Conservation (phyloP, 2,113 vertebrate species). For the Pelodiscus sinensis region DNA sequence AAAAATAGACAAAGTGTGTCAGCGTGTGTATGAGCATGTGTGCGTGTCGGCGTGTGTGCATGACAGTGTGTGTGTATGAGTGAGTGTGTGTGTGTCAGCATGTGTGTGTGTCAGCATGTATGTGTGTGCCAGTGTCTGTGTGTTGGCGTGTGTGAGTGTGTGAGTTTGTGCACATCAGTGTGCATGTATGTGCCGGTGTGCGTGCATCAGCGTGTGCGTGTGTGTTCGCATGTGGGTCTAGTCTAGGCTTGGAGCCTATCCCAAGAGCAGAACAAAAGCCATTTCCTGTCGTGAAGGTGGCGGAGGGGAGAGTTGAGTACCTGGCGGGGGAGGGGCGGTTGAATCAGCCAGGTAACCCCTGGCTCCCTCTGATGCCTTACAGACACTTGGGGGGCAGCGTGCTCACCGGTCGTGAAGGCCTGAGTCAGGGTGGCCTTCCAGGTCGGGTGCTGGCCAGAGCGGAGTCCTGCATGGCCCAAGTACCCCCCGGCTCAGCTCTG, state of each 20-base stretch:
- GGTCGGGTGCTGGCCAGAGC: too few species aligned
- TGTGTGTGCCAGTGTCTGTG: too few species aligned
- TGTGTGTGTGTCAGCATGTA: too few species aligned
- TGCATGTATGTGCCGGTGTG: accelerated
- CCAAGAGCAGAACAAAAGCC: neutral
- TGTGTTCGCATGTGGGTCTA: too few species aligned
- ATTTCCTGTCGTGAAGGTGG: accelerated
- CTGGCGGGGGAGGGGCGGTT: neutral
- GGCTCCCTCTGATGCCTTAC: neutral
- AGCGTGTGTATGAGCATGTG: too few species aligned
- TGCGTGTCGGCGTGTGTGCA: too few species aligned
- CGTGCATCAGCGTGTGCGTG: too few species aligned
- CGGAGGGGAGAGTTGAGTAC: neutral
- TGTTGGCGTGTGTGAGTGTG: accelerated
- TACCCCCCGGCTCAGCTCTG: too few species aligned
- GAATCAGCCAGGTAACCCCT: neutral
- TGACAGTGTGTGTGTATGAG: too few species aligned
- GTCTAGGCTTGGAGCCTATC: neutral
- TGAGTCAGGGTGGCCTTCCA: neutral
- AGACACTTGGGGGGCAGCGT: neutral
- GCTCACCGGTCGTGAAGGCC: too few species aligned
- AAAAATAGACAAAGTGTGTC: neutral
- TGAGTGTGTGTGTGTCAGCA: too few species aligned
- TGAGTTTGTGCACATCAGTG: neutral
- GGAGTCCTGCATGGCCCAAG: too few species aligned